Evolutionary conservation across 2,888 invertebrate species (phyloP), one percentile per base, ranked within the genome.

Genomic region (Nephrotoma appendiculata): DNA sequence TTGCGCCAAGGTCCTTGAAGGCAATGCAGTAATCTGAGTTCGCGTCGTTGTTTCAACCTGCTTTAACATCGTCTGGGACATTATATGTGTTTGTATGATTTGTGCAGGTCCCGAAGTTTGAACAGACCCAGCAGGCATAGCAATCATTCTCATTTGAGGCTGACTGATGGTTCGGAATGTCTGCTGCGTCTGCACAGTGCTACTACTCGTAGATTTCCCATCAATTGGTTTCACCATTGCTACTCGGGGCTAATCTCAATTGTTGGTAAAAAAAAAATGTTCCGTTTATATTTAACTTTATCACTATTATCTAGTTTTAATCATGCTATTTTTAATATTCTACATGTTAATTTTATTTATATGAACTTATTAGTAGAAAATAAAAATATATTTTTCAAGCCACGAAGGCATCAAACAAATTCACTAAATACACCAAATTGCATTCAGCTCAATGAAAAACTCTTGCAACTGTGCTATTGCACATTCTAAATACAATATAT

Each of bases 61-160:
- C 89, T 93, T 93, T 11, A 93, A 91, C 89, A 93, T 92, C n/a
- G 92, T 90, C 89, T 92, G 92, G 19, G 92, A 92, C 89, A 93
- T 91, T 87, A 93, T 89, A 88, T 91, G 92, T 15, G 91, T 91
- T 19, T 92, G 90, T 86, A 92, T 91, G 44, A 92, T 91, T 41
- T 92, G 91, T 71, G 90, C 89, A 19, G 91, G 89, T 5, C 90
- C 90, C 42, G 90, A 88, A 83, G 91, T 90, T 89, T 86, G 83
- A 48, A 86, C 86, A n/a, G 87, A 43, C 42, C 86, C 87, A 7
- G 86, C 71, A 41, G 87, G 87, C 85, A 87, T 86, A 42, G 86
- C 43, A 9, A 87, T 87, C 42, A 87, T 86, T 41, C 87, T 86
- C 87, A 87, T 86, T 41, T 86, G 48, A 44, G 44, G 85, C 41